phyloP scores from a whole-genome alignment of 2,113 vertebrate species.

The Agelaius phoeniceus region DNA sequence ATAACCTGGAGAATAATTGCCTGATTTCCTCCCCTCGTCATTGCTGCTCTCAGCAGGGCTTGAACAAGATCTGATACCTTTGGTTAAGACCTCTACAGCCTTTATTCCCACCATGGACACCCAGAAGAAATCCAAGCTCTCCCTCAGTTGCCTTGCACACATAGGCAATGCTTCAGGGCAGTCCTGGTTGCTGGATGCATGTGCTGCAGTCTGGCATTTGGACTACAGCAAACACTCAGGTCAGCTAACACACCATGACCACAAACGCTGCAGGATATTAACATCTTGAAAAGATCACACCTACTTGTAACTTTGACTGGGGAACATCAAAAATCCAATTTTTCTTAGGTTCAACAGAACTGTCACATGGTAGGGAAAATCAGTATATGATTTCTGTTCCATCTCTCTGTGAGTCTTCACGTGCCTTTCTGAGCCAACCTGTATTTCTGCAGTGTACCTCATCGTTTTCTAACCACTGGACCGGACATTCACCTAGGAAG shows the following conservation, averaged over 20 bases:
- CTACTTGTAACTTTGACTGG: not conserved
- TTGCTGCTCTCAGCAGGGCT: not conserved
- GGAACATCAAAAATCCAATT: not conserved
- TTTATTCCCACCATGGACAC: not conserved
- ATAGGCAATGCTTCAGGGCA: not conserved
- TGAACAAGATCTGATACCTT: not conserved
- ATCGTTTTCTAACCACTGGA: not conserved
- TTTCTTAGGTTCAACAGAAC: not conserved
- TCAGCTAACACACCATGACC: not conserved
- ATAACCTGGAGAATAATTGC: not conserved
- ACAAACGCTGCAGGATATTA: not conserved
- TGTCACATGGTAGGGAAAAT: not conserved
- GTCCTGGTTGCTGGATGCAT: not conserved
- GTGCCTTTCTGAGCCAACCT: not conserved
- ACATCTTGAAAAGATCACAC: not conserved
- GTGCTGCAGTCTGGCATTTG: not conserved
- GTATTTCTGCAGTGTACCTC: not conserved
- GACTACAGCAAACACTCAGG: not conserved
- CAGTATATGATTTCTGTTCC: not conserved
- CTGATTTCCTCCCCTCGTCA: not conserved
- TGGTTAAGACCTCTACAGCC: not conserved
- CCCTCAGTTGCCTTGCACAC: not conserved
- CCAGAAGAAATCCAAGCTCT: not conserved
- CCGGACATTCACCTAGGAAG: not conserved
- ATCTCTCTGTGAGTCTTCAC: not conserved